Percentiles rank a stretch among this genome's conserved stretches.
Conservation (phyloP, 2,113 vertebrate species). For the Emberiza fucata region DNA sequence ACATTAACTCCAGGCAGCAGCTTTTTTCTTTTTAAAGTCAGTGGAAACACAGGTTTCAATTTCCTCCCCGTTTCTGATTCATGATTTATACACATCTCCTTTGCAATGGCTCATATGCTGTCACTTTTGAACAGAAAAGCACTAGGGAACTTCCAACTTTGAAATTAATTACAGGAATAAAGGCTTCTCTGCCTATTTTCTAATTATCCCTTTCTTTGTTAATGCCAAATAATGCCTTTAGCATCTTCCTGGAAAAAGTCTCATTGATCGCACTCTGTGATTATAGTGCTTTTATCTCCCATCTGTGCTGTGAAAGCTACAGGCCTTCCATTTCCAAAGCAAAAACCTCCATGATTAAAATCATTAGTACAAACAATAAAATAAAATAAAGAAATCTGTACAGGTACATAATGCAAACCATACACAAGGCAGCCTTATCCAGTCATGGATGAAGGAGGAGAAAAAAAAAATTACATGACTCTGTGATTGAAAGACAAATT, state of each 20-base stretch:
- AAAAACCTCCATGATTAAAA: constrained; percentile 5
- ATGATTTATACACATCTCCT: constrained; percentile 13
- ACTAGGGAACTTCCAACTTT: constrained; percentile 36
- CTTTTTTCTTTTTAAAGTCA: not conserved
- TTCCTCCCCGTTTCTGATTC: not conserved
- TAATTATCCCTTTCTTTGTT: constrained; percentile 61
- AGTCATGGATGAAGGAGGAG: not conserved
- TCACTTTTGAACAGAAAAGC: constrained; percentile 34
- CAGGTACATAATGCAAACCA: not conserved
- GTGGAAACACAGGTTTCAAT: constrained; percentile 4
- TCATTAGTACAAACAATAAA: not conserved
- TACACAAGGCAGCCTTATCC: not conserved
- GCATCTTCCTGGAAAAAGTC: constrained; percentile 46
- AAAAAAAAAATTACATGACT: not conserved
- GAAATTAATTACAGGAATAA: constrained; percentile 61
- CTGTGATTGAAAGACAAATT: not conserved
- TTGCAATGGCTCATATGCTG: not conserved
- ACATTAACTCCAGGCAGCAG: not conserved
- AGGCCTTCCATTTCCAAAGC: not conserved
- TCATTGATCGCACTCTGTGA: constrained; percentile 49
- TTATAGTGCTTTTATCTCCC: constrained; percentile 50
- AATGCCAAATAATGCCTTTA: constrained; percentile 60
- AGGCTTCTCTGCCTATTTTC: constrained; percentile 51
- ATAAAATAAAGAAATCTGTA: not conserved
- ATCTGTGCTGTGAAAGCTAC: constrained; percentile 52